Evolutionary conservation across 2,113 vertebrate species (phyloP).

Genomic region (Cryptomyrus ogoouensis): DNA sequence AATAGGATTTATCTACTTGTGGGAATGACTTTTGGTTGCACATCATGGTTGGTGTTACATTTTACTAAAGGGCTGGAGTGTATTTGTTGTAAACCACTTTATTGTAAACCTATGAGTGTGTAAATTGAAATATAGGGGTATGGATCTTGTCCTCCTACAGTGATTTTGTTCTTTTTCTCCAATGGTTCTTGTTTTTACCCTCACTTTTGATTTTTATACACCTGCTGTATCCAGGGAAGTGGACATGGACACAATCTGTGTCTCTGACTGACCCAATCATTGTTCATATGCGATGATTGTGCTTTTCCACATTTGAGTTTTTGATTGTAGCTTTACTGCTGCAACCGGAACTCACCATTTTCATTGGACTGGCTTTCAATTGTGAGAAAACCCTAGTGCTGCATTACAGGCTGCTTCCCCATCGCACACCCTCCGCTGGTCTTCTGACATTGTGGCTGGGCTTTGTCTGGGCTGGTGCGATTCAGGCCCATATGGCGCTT

Average conservation of each 20-base stretch:
- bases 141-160: background rate
- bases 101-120: background rate
- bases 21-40: background rate
- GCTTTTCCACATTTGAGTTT: background rate
- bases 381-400: background rate
- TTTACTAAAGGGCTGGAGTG: background rate
- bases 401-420: background rate
- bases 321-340: background rate
- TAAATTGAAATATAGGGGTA: background rate
- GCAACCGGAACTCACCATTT: background rate
- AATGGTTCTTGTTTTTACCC: background rate
- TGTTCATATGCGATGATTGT: background rate
- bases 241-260: background rate
- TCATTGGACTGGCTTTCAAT: background rate
- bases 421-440: background rate
- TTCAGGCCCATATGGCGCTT: background rate
- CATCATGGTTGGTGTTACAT: background rate
- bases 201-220: background rate
- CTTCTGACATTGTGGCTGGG: background rate
- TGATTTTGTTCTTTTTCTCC: background rate
- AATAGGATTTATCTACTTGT: background rate
- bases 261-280: background rate
- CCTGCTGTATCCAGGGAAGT: background rate
- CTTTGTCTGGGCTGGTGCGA: background rate
- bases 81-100: background rate